Base-by-base conservation (phyloP, 2,888 invertebrate species). In the Scaptodrosophila latifasciaeformis region DNA sequence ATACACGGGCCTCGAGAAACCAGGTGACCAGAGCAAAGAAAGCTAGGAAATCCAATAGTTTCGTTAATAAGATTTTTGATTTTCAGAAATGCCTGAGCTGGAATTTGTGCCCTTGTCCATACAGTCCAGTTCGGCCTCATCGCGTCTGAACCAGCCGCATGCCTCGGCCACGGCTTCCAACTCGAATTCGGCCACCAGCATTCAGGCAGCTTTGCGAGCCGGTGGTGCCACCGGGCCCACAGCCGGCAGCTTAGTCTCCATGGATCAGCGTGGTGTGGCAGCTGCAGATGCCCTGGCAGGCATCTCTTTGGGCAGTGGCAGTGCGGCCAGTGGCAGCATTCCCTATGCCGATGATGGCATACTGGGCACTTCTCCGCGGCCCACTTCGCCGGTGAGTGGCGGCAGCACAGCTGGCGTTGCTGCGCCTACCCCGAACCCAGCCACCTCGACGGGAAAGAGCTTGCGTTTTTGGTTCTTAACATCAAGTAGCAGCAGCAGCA, bases 1-100 rank as follows among this genome's bases (percentile, higher is more conserved):
- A 88, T 94, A 94, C 71, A 97, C 96, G 63, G 97, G 97, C 68
- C 90, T 93, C 66, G 97, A 97, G 84, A 95, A 94, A 86, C 97
- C 97, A 87, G 94, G 96, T 92, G 89, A 6, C 60, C 48, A 39
- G 10, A 7, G 6, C 2, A 13, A 1, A 2, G 35, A n/a, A n/a
- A n/a, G 82, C 10, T 12, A n/a, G 10, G 3, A 2, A 9, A n/a
- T 19, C 3, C 19, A 18, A 15, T 12, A 31, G 7, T 5, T 27
- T n/a, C 15, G 21, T 12, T 12, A 5, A 1, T n/a, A 1, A 19
- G 9, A 0, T 24, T 13, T 12, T 9, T 13, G 5, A 19, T 31
- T 40, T 56, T 44, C 52, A 83, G 84, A 85, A 80, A 83, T 85
- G 77, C 83, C 84, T 48, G 85, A 84, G 65, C 75, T 85, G 54